Evolutionary conservation across 2,113 vertebrate species (phyloP), one percentile per base, ranked within the genome.

Genomic region (Gorsachius goisagi): DNA sequence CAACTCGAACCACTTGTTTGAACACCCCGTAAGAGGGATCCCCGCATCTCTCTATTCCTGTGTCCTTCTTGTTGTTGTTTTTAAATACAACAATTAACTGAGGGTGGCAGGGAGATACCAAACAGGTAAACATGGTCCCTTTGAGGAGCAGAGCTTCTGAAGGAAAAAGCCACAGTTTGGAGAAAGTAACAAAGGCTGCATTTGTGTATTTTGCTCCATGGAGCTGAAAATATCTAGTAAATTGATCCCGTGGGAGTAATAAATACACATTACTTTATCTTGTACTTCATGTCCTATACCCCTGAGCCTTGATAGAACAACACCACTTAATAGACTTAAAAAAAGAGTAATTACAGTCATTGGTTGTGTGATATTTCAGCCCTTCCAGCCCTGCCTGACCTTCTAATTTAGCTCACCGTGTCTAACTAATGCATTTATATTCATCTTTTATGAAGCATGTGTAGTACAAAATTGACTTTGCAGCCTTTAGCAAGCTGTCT

Each of bases 251-350:
- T 97, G 98, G 98, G 98, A 98, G 98, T 98, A 98, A 98, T 98
- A 98, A 98, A 98, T 98, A 98, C 98, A 98, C 98, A 99, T 98
- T 97, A 98, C 97, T 98, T 99, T 98, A 99, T 99, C 98, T 98
- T 98, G 98, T 98, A 98, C 98, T 98, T 97, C 98, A 95, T 98
- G 98, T 98, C 98, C 98, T 98, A 98, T 98, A 98, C 98, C 98
- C 98, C 98, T 98, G 98, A 98, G 98, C 97, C 98, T 97, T 97
- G 96, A 98, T 98, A 98, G 97, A 98, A 98, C 98, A 98, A 97
- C 98, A 98, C 97, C 98, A 98, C 98, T 99, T 98, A 99, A 98
- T 98, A 98, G 98, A 98, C 98, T 98, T 98, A 98, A 98, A 98
- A 98, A 98, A 98, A 98, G 98, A 98, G 98, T 98, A 99, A 99